Percentiles rank a stretch among this genome's conserved stretches.
Conservation (phyloP, 2,888 invertebrate species). For the Erebia aethiops region DNA sequence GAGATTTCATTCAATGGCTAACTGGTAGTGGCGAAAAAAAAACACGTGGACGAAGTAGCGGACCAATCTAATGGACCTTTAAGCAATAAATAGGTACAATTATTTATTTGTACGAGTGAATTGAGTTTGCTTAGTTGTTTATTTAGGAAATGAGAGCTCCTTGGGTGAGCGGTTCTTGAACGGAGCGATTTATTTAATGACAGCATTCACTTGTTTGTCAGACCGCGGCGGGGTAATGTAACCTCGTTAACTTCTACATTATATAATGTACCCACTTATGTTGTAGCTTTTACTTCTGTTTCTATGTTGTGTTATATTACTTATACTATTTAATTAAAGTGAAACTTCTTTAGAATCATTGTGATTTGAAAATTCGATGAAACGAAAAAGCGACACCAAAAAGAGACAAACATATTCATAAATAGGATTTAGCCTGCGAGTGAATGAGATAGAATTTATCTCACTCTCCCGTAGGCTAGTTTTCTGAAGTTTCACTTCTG, state of each 20-base stretch:
- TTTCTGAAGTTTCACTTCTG: too few species aligned
- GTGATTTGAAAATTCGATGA: too few species aligned
- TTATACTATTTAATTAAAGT: too few species aligned
- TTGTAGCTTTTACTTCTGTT: background rate
- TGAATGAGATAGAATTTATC: too few species aligned
- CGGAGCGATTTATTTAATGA: conserved; percentile 22
- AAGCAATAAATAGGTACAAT: background rate
- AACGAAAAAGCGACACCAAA: too few species aligned
- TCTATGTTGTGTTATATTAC: background rate
- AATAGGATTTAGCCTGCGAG: too few species aligned
- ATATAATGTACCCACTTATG: conserved; percentile 1
- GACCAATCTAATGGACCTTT: background rate
- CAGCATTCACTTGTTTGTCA: conserved; percentile 24
- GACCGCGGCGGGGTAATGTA: conserved; percentile 12
- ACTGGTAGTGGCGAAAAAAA: too few species aligned
- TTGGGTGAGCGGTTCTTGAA: conserved; percentile 13
- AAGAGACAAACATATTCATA: too few species aligned
- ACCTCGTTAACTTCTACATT: conserved; percentile 15
- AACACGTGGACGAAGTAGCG: background rate
- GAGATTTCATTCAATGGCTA: too few species aligned
- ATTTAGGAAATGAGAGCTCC: conserved; percentile 15
- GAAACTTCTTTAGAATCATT: too few species aligned
- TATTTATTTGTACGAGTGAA: conserved; percentile 18
- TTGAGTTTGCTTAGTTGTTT: conserved; percentile 27
- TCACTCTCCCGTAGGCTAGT: too few species aligned